These are phyloP conservation scores for Molossus molossus DNA, from an alignment of 2,797 vertebrate species.

Conservation along the genomic window DNA sequence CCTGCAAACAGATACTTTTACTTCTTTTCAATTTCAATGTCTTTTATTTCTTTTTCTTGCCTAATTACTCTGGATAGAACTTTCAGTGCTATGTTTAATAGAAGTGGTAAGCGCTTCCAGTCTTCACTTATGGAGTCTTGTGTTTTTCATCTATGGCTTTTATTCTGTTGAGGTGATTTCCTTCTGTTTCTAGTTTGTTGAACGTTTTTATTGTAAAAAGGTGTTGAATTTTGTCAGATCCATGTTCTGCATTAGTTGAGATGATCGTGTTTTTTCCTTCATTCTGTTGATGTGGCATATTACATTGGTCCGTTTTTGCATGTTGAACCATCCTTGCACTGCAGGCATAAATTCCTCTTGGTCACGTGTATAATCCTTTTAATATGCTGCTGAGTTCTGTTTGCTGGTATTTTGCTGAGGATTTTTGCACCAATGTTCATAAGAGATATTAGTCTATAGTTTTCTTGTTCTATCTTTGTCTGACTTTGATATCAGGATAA, in stretches of 20 bases:
- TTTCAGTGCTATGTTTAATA: neutral
- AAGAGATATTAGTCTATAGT: neutral
- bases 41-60: neutral
- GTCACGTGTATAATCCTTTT: neutral
- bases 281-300: neutral
- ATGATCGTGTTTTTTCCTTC: neutral
- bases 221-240: conserved; percentile 9
- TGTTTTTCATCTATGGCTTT: neutral
- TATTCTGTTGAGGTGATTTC: neutral
- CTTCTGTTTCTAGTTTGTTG: neutral
- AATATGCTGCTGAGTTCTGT: neutral
- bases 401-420: neutral
- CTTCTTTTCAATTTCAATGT: neutral
- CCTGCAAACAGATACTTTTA: neutral
- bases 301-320: neutral
- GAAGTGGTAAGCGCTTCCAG: neutral
- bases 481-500: conserved; percentile 2
- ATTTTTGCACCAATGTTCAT: neutral
- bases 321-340: neutral
- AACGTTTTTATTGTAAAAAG: neutral
- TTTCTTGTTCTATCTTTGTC: conserved; percentile 12
- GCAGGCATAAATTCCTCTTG: neutral
- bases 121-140: neutral
- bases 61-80: neutral
- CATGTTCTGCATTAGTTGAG: neutral